Evolutionary conservation across 2,888 invertebrate genomes (phyloP).

Genomic region (Cremastobaeus sp.): DNA sequence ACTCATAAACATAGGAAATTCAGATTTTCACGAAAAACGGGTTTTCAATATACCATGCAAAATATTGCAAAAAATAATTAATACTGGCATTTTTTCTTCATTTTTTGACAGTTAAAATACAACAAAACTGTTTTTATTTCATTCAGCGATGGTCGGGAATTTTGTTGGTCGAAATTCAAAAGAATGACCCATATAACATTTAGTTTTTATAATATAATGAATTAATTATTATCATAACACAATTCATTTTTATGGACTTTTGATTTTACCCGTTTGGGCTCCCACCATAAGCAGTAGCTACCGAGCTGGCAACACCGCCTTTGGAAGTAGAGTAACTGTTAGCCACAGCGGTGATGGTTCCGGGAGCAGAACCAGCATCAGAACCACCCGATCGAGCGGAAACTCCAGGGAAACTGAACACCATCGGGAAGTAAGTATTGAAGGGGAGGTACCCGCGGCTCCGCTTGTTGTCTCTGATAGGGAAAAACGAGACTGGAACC

Average conservation of each 20-base stretch:
- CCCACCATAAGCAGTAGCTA: constrained; percentile 85
- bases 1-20: no score
- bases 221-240: no score
- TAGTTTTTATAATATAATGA: no score
- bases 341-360: constrained; percentile 84
- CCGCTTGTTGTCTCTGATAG: constrained; percentile 65
- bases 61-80: no score
- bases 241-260: no score
- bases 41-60: no score
- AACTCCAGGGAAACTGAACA: constrained; percentile 80
- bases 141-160: no score
- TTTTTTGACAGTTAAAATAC: no score
- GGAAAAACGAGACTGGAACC: constrained; percentile 66
- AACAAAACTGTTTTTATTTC: no score
- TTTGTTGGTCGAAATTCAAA: no score
- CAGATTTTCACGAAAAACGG: no score
- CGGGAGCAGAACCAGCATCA: constrained; percentile 79
- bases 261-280: constrained; percentile 75
- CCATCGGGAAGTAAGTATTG: constrained; percentile 84
- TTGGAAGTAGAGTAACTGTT: constrained; percentile 86
- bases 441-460: constrained; percentile 73
- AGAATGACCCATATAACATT: neutral
- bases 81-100: no score
- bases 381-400: constrained; percentile 76
- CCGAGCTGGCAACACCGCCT: constrained; percentile 85